These are phyloP conservation scores for Amphipyra tragopoginis DNA, from an alignment of 2,888 invertebrate species.

Conservation along the genomic window DNA sequence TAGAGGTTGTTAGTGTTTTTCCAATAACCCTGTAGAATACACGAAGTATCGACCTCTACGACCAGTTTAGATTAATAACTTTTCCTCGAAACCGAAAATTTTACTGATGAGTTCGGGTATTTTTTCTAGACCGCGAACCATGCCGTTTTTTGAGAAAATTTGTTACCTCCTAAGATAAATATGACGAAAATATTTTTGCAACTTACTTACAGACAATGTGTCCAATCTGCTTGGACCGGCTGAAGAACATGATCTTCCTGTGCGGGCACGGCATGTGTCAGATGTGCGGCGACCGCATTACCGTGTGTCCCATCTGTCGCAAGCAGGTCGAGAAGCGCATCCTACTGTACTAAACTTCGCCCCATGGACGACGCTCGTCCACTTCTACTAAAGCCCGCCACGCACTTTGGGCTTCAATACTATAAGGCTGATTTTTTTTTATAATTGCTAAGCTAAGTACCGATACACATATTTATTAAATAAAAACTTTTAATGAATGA, in stretches of 20 bases:
- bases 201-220: constrained; percentile 97
- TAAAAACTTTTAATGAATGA: background rate
- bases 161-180: too few species aligned
- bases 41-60: too few species aligned
- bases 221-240: constrained; percentile 98
- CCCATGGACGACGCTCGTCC: background rate
- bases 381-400: constrained; percentile 19
- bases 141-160: too few species aligned
- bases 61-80: too few species aligned
- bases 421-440: constrained; percentile 56
- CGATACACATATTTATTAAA: background rate
- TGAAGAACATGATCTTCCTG: constrained; percentile 99
- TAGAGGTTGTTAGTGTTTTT: too few species aligned
- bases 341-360: constrained; percentile 92
- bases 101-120: too few species aligned
- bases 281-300: constrained; percentile 99
- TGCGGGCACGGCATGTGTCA: constrained; percentile 99
- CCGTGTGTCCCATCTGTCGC: constrained; percentile 99
- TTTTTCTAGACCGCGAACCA: too few species aligned
- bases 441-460: constrained; percentile 18
- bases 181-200: background rate
- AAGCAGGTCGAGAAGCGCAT: constrained; percentile 99
- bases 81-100: too few species aligned
- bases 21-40: too few species aligned
- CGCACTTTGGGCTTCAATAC: constrained; percentile 27